These are phyloP conservation scores for Cecropterus lyciades DNA, from an alignment of 1,140 invertebrate species.

Conservation along the genomic window DNA sequence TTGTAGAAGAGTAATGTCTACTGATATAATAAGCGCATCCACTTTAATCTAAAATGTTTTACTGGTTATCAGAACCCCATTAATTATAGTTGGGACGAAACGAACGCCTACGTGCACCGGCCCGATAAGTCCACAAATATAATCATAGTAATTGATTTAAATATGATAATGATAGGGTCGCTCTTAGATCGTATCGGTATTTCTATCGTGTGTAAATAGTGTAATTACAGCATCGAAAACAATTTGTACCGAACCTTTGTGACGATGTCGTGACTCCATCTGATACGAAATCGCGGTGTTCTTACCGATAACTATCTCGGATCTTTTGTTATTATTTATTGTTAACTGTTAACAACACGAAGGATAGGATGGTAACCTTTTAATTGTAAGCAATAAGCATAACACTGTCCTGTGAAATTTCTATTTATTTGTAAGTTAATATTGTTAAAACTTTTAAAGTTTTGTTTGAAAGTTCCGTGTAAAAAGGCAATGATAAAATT, in stretches of 20 bases:
- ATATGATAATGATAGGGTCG: constrained; percentile 68
- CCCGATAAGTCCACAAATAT: constrained; percentile 56
- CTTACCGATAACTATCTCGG: constrained; percentile 28
- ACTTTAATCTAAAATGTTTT: constrained; percentile 77
- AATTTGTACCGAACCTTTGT: constrained; percentile 42
- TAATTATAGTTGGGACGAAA: constrained; percentile 68
- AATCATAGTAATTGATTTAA: constrained; percentile 81
- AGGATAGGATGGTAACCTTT: constrained; percentile 2
- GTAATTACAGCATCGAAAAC: constrained; percentile 53
- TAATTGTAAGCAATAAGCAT: constrained; percentile 14
- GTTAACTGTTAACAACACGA: constrained; percentile 13
- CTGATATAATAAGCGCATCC: constrained; percentile 63
- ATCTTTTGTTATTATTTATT: constrained; percentile 33
- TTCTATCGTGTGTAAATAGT: constrained; percentile 62
- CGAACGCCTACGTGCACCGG: constrained; percentile 55
- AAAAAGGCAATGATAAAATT: not conserved
- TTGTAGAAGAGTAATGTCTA: constrained; percentile 50
- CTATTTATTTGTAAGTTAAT: no score
- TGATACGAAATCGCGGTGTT: constrained; percentile 31
- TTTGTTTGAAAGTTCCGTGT: no score
- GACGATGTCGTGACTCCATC: constrained; percentile 31
- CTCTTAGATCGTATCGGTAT: constrained; percentile 38
- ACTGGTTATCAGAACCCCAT: constrained; percentile 68
- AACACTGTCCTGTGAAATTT: no score
- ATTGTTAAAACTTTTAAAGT: no score